A percentile compares a stretch with the other conserved stretches of the same genome.
Evolutionary conservation across 2,113 vertebrate species (phyloP).

Genomic region (Callipepla squamata): DNA sequence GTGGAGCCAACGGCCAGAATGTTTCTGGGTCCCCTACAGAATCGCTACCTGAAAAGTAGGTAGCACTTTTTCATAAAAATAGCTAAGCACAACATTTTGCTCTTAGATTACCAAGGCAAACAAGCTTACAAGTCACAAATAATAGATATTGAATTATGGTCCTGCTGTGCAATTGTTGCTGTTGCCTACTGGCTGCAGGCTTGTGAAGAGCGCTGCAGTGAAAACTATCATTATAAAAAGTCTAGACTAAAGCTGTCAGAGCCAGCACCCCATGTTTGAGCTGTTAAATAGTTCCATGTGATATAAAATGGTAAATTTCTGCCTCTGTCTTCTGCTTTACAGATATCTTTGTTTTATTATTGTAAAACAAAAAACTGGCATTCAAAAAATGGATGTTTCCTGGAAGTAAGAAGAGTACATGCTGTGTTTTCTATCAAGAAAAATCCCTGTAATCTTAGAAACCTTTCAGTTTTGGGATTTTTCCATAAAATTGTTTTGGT

Average conservation of each 20-base stretch:
- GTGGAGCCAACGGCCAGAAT: constrained; percentile 78
- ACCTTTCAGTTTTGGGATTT: neutral
- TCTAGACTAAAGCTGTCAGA: neutral
- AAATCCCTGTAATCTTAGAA: neutral
- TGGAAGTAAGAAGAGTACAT: neutral
- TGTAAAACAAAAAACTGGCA: neutral
- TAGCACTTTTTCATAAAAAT: neutral
- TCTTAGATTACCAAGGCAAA: neutral
- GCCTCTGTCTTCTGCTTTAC: neutral
- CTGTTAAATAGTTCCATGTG: neutral
- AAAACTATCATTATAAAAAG: neutral
- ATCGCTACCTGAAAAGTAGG: constrained; percentile 87
- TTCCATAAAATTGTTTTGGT: neutral
- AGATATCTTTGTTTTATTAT: neutral
- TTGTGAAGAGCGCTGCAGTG: neutral
- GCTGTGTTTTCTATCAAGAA: neutral
- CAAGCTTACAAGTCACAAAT: neutral
- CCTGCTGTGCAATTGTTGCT: neutral
- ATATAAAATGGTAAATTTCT: neutral
- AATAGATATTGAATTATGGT: neutral
- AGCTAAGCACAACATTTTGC: neutral
- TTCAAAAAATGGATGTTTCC: neutral
- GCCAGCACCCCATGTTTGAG: fast-evolving
- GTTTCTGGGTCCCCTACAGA: constrained; percentile 76
- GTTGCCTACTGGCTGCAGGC: neutral